phyloP scores from a whole-genome alignment of 2,113 vertebrate species.

The Solenodon paradoxus region DNA sequence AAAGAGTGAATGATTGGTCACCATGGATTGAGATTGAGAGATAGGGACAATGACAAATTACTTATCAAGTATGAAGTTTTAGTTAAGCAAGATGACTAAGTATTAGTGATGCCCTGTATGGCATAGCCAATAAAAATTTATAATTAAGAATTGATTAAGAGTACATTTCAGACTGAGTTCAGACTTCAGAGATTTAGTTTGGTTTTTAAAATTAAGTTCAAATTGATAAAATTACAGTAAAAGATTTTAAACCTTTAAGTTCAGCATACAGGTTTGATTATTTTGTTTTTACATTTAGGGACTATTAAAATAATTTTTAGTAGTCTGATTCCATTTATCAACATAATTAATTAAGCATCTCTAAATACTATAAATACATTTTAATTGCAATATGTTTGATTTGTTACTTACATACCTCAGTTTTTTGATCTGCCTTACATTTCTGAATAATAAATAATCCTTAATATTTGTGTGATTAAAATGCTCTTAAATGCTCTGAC shows the following conservation, averaged over 20 bases:
- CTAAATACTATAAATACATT: conserved; percentile 14
- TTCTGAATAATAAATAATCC: not conserved
- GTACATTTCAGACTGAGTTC: too few species aligned
- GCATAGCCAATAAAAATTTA: not conserved
- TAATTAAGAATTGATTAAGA: not conserved
- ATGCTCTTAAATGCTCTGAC: not conserved
- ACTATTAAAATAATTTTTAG: not conserved
- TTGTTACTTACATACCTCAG: not conserved
- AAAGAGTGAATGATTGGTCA: not conserved
- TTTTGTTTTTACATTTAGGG: not conserved
- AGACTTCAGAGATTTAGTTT: not conserved
- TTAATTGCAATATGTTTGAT: not conserved
- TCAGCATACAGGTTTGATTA: not conserved
- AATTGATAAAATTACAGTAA: not conserved
- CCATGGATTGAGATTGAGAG: not conserved
- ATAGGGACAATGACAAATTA: not conserved
- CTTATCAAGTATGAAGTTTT: not conserved
- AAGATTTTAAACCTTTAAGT: not conserved
- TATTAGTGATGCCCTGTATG: not conserved
- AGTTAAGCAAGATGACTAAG: not conserved
- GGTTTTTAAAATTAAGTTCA: not conserved
- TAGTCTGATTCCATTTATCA: not conserved
- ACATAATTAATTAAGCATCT: conserved; percentile 15
- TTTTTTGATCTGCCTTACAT: conserved; percentile 3
- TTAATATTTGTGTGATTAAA: not conserved